A percentile compares a stretch with the other conserved stretches of the same genome.
Conservation (phyloP, 2,797 vertebrate species). For the Clarias laeviceps region DNA sequence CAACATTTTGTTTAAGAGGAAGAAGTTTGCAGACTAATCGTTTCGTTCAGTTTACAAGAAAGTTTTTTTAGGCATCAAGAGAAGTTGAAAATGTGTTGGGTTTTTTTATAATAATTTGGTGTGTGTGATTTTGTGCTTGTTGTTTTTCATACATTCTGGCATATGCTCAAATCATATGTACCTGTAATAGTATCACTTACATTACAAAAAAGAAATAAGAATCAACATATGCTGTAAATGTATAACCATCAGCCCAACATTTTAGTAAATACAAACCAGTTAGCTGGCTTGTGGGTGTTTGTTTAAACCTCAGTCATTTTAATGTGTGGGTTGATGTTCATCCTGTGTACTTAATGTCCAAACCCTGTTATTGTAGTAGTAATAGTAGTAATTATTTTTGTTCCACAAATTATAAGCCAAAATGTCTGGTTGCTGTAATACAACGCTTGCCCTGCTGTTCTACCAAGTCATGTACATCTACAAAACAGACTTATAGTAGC, state of each 20-base stretch:
- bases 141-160: not conserved
- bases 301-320: constrained; percentile 28
- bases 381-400: constrained; percentile 30
- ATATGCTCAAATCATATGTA: not conserved
- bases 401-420: constrained; percentile 27
- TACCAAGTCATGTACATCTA: not conserved
- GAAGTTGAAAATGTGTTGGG: not conserved
- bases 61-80: not conserved
- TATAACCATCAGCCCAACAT: not conserved
- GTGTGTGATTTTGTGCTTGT: not conserved
- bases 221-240: not conserved
- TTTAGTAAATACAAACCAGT: not conserved
- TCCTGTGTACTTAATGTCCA: constrained; percentile 33
- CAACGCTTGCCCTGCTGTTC: not conserved
- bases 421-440: constrained; percentile 13
- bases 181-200: not conserved
- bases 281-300: constrained; percentile 9
- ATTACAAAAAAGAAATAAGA: not conserved
- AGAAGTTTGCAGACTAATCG: not conserved
- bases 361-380: constrained; percentile 31
- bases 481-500: not conserved
- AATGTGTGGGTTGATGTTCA: constrained; percentile 36
- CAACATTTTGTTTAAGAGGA: not conserved
- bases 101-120: not conserved
- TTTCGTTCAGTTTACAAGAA: not conserved